A percentile compares a stretch with the other conserved stretches of the same genome.
These are phyloP conservation scores for Helleia helle DNA, from an alignment of 2,888 invertebrate species.

Conservation along the genomic window DNA sequence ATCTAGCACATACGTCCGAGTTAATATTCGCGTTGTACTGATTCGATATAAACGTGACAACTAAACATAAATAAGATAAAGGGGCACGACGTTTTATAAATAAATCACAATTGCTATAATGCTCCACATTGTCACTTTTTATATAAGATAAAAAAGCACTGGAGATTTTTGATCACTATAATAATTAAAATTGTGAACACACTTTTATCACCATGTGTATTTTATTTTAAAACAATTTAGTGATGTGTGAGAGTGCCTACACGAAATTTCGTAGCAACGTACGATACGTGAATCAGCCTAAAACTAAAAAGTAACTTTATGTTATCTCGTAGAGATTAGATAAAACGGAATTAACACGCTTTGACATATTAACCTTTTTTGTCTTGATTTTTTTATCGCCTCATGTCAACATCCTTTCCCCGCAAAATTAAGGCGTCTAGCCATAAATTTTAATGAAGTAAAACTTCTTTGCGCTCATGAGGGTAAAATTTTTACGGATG, in stretches of 20 bases:
- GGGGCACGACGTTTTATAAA: conserved; percentile 36
- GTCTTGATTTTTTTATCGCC: not conserved
- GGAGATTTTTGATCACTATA: no score
- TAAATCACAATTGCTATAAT: conserved; percentile 22
- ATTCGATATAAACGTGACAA: conserved; percentile 45
- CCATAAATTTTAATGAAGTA: no score
- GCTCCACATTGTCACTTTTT: no score
- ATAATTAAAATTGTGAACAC: not conserved
- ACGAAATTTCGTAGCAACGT: conserved; percentile 1
- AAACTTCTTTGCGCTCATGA: no score
- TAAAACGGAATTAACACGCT: not conserved
- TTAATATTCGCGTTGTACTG: conserved; percentile 48
- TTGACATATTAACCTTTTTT: conserved; percentile 5
- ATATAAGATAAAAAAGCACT: no score
- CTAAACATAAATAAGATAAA: conserved; percentile 56
- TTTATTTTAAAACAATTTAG: not conserved
- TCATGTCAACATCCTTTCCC: not conserved
- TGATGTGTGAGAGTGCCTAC: not conserved
- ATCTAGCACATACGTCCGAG: conserved; percentile 36
- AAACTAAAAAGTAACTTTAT: not conserved
- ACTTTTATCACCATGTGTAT: no score
- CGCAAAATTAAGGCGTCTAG: no score
- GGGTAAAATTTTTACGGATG: no score
- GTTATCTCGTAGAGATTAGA: conserved; percentile 1
- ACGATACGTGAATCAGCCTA: not conserved